These are phyloP conservation scores for Sminthurides aquaticus DNA, from an alignment of 2,888 invertebrate species.

Conservation along the genomic window DNA sequence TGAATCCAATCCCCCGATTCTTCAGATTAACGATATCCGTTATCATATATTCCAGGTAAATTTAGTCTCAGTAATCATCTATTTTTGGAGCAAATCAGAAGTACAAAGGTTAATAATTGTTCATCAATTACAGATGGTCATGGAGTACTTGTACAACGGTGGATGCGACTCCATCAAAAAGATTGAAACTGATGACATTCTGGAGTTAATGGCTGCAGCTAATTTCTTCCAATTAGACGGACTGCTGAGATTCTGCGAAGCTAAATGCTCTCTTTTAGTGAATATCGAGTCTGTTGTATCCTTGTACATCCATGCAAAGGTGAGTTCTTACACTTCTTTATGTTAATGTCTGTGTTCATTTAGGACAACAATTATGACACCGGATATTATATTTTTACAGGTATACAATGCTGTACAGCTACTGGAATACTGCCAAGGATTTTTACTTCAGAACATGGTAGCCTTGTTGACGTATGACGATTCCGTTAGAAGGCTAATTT, in stretches of 20 bases:
- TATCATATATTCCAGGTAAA: conserved; percentile 84
- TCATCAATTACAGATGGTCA: conserved; percentile 62
- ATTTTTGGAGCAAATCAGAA: too few relatives aligned
- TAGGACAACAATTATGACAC: too few relatives aligned
- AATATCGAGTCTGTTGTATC: conserved; percentile 83
- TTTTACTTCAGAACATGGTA: conserved; percentile 86
- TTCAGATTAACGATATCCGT: conserved; percentile 85
- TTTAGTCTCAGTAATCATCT: not conserved
- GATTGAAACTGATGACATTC: conserved; percentile 69
- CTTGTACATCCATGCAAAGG: conserved; percentile 88
- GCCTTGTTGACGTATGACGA: conserved; percentile 84
- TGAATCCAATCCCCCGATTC: conserved; percentile 69
- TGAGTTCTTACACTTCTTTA: too few relatives aligned
- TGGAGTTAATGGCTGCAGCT: conserved; percentile 83
- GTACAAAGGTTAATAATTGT: not conserved
- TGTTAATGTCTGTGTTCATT: too few relatives aligned
- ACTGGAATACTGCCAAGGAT: conserved; percentile 78
- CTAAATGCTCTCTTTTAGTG: conserved; percentile 72
- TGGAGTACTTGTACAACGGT: conserved; percentile 87
- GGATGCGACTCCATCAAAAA: conserved; percentile 62
- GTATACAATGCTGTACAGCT: conserved; percentile 80
- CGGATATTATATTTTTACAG: too few relatives aligned
- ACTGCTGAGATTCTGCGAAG: conserved; percentile 74
- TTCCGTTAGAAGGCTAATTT: conserved; percentile 75
- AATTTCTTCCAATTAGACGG: conserved; percentile 85